These are phyloP conservation scores for Limnodromus scolopaceus DNA, from an alignment of 2,797 vertebrate genomes.

Conservation along the genomic window DNA sequence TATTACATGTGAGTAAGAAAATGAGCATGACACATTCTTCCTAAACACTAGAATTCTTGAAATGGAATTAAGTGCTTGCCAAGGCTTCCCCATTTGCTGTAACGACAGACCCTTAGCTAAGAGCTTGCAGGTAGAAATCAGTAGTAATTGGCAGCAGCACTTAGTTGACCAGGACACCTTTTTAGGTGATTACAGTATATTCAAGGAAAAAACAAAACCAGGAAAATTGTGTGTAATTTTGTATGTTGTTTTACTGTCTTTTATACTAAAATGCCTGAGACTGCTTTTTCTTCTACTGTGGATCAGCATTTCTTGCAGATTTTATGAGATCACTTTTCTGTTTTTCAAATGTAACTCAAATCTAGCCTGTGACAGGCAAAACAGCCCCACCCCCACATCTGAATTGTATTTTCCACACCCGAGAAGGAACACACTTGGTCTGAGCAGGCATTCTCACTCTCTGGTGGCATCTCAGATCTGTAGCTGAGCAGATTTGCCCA, in stretches of 20 bases:
- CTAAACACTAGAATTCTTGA: not conserved
- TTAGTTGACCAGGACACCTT: not conserved
- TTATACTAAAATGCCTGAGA: not conserved
- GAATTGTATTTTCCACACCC: not conserved
- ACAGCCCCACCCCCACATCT: rapidly evolving
- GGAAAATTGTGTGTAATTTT: not conserved
- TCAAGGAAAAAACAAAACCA: not conserved
- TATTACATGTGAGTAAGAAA: not conserved
- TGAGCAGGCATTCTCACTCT: not conserved
- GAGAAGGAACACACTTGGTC: not conserved
- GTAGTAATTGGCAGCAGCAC: not conserved
- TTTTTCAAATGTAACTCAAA: not conserved
- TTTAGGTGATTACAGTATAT: not conserved
- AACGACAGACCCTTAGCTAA: not conserved
- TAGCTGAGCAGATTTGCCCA: not conserved
- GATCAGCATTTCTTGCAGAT: not conserved
- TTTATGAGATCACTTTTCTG: not conserved
- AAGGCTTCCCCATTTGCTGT: not conserved
- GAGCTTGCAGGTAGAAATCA: not conserved
- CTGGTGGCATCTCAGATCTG: not conserved
- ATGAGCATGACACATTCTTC: not conserved
- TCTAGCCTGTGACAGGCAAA: not conserved
- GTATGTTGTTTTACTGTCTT: not conserved
- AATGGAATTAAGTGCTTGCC: not conserved
- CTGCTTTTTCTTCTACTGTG: not conserved